Evolutionary conservation across 2,888 invertebrate genomes (phyloP).

Genomic region (Drosophila rubida): DNA sequence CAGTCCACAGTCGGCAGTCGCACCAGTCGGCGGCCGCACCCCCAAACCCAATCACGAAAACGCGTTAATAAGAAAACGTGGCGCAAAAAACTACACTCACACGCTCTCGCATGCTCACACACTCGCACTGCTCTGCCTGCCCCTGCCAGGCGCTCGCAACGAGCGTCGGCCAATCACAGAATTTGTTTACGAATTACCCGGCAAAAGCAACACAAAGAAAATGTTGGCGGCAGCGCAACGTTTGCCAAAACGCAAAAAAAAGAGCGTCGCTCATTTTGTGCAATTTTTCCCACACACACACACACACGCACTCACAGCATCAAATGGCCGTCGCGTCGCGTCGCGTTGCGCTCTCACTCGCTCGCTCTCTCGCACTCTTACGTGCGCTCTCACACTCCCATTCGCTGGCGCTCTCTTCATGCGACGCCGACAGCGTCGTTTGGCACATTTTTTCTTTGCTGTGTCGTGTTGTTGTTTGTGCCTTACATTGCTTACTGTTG

Average conservation of each 20-base stretch:
- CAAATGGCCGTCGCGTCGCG: conserved; percentile 52
- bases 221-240: conserved; percentile 54
- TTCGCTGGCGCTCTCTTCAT: conserved; percentile 35
- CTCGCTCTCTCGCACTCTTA: conserved; percentile 30
- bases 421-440: conserved; percentile 37
- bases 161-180: conserved; percentile 80
- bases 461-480: conserved; percentile 20
- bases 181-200: conserved; percentile 83
- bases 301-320: too few relatives aligned
- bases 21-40: conserved; percentile 58
- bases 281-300: conserved; percentile 58
- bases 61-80: conserved; percentile 82
- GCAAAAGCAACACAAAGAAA: conserved; percentile 82
- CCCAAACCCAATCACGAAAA: conserved; percentile 82
- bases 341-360: conserved; percentile 26
- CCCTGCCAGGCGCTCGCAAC: conserved; percentile 30
- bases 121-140: conserved; percentile 5
- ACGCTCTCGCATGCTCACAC: conserved; percentile 23
- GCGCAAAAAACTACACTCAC: conserved; percentile 74
- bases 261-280: conserved; percentile 64
- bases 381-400: background rate
- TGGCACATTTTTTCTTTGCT: conserved; percentile 72
- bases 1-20: too few relatives aligned
- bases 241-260: conserved; percentile 24
- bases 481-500: conserved; percentile 63